These are phyloP conservation scores for Diuraphis noxia DNA, from an alignment of 1,140 invertebrate species.

Conservation along the genomic window DNA sequence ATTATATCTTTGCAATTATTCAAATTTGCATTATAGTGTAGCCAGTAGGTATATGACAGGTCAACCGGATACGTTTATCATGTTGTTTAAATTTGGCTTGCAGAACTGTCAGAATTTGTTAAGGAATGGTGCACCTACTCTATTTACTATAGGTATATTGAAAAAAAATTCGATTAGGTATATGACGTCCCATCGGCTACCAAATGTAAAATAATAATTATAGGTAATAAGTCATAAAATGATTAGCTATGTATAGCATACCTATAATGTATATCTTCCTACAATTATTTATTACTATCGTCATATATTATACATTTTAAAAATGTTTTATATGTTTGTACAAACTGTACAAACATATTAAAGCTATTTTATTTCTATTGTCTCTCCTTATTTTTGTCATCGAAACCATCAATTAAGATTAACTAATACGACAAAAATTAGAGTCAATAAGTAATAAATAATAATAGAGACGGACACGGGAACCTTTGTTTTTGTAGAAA, in stretches of 20 bases:
- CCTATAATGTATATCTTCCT: too few species aligned
- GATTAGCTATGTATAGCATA: neutral
- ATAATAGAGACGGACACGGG: neutral
- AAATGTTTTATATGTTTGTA: neutral
- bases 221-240: neutral
- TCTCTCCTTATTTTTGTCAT: neutral
- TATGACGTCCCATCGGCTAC: neutral
- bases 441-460: neutral
- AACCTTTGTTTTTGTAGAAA: neutral
- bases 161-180: neutral
- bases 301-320: neutral
- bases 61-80: constrained; percentile 1
- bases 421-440: neutral
- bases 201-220: neutral
- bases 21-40: neutral
- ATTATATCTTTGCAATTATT: neutral
- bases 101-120: neutral
- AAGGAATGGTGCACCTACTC: neutral
- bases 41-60: neutral
- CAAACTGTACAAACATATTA: neutral
- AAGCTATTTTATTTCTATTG: neutral
- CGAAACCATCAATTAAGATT: neutral
- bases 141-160: neutral
- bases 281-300: neutral
- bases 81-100: neutral